phyloP scores from a whole-genome alignment of 2,113 vertebrate genomes.

The Melanostigma gelatinosum region DNA sequence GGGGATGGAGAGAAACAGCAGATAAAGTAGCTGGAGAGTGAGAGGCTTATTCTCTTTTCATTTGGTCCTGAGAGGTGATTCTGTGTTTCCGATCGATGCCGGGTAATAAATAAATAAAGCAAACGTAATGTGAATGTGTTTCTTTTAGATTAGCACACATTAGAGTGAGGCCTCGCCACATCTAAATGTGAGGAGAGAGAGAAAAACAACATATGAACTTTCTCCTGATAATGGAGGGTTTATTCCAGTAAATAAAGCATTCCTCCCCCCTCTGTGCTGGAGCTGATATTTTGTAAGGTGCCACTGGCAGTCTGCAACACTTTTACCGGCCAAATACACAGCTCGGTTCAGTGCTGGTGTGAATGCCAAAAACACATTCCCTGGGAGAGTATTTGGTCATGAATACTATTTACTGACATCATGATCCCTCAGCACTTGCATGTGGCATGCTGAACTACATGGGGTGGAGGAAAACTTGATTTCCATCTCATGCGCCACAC shows the following conservation, averaged over 20 bases:
- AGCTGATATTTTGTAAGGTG: slow-evolving; percentile 45
- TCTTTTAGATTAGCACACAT: slow-evolving; percentile 70
- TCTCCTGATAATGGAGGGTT: slow-evolving; percentile 56
- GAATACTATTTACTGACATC: slow-evolving; percentile 77
- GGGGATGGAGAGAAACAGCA: slow-evolving; percentile 15
- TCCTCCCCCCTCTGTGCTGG: slow-evolving; percentile 25
- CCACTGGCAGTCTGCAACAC: slow-evolving; percentile 35
- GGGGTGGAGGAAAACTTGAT: slow-evolving; percentile 47
- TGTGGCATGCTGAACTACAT: slow-evolving; percentile 48
- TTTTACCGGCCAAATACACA: slow-evolving; percentile 42
- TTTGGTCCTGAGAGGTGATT: slow-evolving; percentile 67
- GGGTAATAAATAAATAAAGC: slow-evolving; percentile 68
- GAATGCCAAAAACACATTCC: slow-evolving; percentile 49
- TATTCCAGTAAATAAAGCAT: slow-evolving; percentile 65
- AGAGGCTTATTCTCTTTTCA: slow-evolving; percentile 71
- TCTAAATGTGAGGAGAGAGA: slow-evolving; percentile 37
- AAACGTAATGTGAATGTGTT: slow-evolving; percentile 66
- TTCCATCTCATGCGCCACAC: slow-evolving; percentile 51
- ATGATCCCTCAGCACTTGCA: slow-evolving; percentile 61
- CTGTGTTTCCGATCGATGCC: slow-evolving; percentile 55
- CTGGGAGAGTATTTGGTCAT: slow-evolving; percentile 60
- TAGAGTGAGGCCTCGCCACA: slow-evolving; percentile 42
- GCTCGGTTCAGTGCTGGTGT: slow-evolving; percentile 24
- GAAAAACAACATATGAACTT: slow-evolving; percentile 20
- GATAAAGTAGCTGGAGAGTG: slow-evolving; percentile 55